phyloP scores from a whole-genome alignment of 2,797 vertebrate species.

The Propithecus deckenii region DNA sequence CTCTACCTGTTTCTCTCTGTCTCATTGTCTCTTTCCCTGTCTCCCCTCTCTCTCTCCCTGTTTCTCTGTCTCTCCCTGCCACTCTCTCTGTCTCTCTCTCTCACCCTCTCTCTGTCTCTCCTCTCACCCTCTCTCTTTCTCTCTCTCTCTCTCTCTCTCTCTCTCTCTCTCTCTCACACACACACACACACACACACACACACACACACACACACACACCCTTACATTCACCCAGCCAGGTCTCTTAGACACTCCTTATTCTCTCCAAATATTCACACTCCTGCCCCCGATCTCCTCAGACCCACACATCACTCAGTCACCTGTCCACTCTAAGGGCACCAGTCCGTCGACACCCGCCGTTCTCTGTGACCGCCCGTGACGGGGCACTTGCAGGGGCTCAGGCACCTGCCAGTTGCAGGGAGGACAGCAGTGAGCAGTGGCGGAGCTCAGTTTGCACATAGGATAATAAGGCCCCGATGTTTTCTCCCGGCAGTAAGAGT shows the following conservation, averaged over 20 bases:
- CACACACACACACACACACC: background rate
- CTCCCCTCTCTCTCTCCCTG: background rate
- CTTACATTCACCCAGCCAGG: background rate
- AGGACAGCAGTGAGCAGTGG: too few relatives aligned
- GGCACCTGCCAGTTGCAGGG: background rate
- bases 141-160: background rate
- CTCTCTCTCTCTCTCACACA: too few relatives aligned
- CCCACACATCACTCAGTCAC: background rate
- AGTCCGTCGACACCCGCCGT: accelerated
- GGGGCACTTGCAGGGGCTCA: background rate
- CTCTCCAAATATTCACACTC: background rate
- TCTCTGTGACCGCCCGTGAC: background rate
- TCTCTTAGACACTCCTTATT: background rate
- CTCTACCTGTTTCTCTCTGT: background rate
- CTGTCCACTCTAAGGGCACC: accelerated
- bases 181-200: background rate
- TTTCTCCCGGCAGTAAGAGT: background rate
- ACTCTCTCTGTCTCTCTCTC: background rate
- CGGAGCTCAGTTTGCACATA: accelerated
- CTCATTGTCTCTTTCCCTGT: background rate
- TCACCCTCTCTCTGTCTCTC: background rate
- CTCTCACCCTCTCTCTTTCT: background rate
- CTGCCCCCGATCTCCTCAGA: background rate
- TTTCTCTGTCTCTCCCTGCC: background rate
- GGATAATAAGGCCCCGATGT: too few relatives aligned